Base-by-base conservation (phyloP, 2,797 vertebrate genomes). In the Coreius guichenoti region DNA sequence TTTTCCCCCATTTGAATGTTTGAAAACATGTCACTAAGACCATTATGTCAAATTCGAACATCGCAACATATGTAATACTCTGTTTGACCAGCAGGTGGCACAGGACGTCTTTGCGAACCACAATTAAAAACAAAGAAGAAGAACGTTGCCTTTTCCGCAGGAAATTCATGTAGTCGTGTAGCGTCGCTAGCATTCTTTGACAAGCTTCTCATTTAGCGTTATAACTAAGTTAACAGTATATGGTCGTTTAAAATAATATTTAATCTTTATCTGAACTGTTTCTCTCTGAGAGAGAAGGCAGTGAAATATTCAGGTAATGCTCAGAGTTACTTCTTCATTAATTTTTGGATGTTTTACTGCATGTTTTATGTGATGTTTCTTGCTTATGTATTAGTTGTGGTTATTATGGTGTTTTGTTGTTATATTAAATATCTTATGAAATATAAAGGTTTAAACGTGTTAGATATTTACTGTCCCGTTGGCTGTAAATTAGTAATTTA, bases 71-170 rank as follows among this genome's bases (percentile, higher is more conserved):
- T 65, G 29, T 26, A 56, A 68, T 23, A 31, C 36, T 3, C 0
- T 0, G 1, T 26, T 8, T 4, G 11, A 23, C 11, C 73, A 43
- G 2, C 61, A 43, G 82, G 33, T 16, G 73, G 61, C 73, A 51
- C 0, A 19, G 0, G 21, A 2, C 2, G 9, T n/a, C 0, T 29
- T 13, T 31, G 73, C 4, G 1, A 54, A 16, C 3, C 5, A 47
- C 58, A 14, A 39, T 29, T 29, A 29, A 74, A 69, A 78, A 67
- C 74, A 45, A 58, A 84, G 82, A 84, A 69, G 74, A 78, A 84
- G 72, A 67, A n/a, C 9, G 2, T n/a, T 6, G 33, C 14, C 23
- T 58, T 29, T 84, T 54, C 74, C 49, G 47, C 73, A 76, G 74
- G 82, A 69, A 68, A 31, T 26, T 4, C 58, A 36, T 36, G 70